Percentiles rank a stretch among this genome's conserved stretches.
These are phyloP conservation scores for Drosophila melanosoma DNA, from an alignment of 2,888 invertebrate genomes.

Conservation along the genomic window DNA sequence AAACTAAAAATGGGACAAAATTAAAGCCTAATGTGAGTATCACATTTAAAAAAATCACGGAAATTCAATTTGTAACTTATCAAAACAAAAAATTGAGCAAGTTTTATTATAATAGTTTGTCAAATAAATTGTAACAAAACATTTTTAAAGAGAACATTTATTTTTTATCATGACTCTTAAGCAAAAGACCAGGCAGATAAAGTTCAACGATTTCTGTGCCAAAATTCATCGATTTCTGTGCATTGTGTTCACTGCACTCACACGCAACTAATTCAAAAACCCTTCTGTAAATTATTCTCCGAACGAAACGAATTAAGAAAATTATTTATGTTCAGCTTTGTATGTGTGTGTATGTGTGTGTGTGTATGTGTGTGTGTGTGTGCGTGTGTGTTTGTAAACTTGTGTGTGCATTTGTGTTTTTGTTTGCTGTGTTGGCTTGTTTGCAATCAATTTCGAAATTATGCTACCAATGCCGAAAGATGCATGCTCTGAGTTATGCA, in stretches of 20 bases:
- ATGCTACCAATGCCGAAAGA: slow-evolving; percentile 36
- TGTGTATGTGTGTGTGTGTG: background rate
- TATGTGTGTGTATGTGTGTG: background rate
- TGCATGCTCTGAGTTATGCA: slow-evolving; percentile 47
- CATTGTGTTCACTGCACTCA: slow-evolving; percentile 35
- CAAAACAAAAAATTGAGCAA: background rate
- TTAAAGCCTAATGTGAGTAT: slow-evolving; percentile 13
- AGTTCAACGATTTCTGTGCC: slow-evolving; percentile 11
- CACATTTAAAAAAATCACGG: slow-evolving; percentile 20
- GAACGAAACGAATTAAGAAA: slow-evolving; percentile 25
- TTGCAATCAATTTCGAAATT: slow-evolving; percentile 43
- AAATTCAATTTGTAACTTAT: slow-evolving; percentile 10
- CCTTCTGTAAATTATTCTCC: slow-evolving; percentile 80
- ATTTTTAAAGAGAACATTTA: background rate
- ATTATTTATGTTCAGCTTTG: slow-evolving; percentile 16
- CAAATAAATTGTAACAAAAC: slow-evolving; percentile 4
- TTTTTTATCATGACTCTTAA: background rate
- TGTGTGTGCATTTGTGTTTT: slow-evolving; percentile 1
- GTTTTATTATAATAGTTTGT: background rate
- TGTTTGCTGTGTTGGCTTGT: slow-evolving; percentile 46
- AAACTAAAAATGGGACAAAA: slow-evolving; percentile 12
- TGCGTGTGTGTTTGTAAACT: background rate
- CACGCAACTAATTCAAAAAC: slow-evolving; percentile 58
- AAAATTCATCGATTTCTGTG: slow-evolving; percentile 82
- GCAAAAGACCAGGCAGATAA: background rate